Conservation (phyloP, 2,797 vertebrate species). For the Vireo griseus region DNA sequence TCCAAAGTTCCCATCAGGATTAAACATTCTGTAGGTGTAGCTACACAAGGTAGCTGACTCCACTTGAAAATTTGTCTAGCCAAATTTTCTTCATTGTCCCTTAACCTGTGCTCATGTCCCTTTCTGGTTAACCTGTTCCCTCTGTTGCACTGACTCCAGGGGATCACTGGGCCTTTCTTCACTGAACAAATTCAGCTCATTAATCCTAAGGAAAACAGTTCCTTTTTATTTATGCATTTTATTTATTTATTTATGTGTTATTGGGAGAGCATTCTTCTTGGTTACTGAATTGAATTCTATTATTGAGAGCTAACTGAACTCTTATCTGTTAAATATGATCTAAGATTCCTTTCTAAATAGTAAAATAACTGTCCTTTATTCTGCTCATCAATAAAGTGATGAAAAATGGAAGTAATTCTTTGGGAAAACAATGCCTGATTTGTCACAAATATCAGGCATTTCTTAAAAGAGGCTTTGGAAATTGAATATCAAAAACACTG, state of each 20-base stretch:
- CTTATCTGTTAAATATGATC: background rate
- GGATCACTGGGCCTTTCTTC: background rate
- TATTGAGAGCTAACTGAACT: background rate
- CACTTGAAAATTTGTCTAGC: background rate
- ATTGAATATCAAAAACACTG: background rate
- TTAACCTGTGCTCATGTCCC: rapidly evolving
- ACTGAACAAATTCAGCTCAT: background rate
- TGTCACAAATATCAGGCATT: background rate
- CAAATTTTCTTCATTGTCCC: background rate
- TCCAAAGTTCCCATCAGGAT: background rate
- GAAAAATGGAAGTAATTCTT: background rate
- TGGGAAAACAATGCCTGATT: background rate
- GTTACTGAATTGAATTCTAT: background rate
- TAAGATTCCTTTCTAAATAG: background rate
- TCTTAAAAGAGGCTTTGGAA: background rate
- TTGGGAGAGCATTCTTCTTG: background rate
- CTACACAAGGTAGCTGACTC: rapidly evolving
- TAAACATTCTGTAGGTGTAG: background rate
- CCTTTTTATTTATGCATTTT: background rate
- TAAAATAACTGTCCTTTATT: background rate
- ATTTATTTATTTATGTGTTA: background rate
- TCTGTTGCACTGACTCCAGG: background rate
- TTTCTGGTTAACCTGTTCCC: background rate
- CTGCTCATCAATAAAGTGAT: background rate
- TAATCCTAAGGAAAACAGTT: background rate